Conservation (phyloP, 2,888 invertebrate species). For the Eremobia ochroleuca region DNA sequence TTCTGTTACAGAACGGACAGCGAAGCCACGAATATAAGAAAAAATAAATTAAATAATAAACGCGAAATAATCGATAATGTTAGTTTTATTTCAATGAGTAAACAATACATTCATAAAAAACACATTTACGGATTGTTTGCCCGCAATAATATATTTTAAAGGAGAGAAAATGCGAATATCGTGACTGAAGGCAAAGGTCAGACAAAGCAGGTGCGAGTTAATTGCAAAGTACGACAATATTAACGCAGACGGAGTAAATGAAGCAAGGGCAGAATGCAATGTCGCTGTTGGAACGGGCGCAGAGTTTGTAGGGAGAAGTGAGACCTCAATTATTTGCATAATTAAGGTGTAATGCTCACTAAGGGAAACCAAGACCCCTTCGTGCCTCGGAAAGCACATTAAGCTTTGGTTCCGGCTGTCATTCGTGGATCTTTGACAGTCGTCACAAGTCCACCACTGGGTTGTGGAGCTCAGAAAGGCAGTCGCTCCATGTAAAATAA, state of each 20-base stretch:
- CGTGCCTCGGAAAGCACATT: background rate
- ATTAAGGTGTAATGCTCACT: constrained; percentile 30
- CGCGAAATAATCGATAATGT: constrained; percentile 18
- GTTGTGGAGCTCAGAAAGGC: background rate
- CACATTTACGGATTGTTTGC: constrained; percentile 37
- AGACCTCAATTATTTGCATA: constrained; percentile 19
- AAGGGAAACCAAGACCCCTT: background rate
- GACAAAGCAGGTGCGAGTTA: constrained; percentile 54
- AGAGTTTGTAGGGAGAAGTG: background rate
- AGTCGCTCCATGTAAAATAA: background rate
- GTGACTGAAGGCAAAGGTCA: constrained; percentile 68
- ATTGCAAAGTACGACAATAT: constrained; percentile 58
- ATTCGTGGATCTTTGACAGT: background rate
- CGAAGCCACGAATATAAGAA: constrained; percentile 17
- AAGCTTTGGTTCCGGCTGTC: background rate
- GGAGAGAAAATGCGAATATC: constrained; percentile 65
- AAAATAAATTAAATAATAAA: constrained; percentile 22
- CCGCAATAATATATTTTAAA: constrained; percentile 45
- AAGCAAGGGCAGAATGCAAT: constrained; percentile 58
- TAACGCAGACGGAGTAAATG: constrained; percentile 42
- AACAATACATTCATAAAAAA: constrained; percentile 35
- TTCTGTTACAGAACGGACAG: background rate
- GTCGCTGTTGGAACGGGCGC: constrained; percentile 21
- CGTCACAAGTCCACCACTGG: background rate
- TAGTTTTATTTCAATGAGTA: constrained; percentile 46